Evolutionary conservation across 2,888 invertebrate species (phyloP).

Genomic region (Resseliella maxima): DNA sequence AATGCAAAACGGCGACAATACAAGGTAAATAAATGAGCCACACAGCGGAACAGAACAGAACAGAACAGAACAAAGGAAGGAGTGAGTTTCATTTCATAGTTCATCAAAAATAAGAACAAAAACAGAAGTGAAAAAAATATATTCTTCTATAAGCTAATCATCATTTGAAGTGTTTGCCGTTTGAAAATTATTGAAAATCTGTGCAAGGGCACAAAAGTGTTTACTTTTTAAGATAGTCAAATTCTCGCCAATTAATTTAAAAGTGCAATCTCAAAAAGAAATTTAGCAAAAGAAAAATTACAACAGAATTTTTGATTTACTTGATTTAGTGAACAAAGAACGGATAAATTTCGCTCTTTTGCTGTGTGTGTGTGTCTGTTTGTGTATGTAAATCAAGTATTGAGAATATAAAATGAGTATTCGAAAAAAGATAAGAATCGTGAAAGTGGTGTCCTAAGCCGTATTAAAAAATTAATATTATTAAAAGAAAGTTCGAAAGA

Average conservation of each 20-base stretch:
- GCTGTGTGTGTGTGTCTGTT: too few relatives aligned
- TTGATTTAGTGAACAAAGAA: too few relatives aligned
- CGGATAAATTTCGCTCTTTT: too few relatives aligned
- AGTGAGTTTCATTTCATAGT: neutral
- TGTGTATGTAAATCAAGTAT: too few relatives aligned
- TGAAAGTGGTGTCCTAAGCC: neutral
- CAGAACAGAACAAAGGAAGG: neutral
- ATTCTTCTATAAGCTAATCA: neutral
- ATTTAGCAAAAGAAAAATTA: too few relatives aligned
- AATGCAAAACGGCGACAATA: slow-evolving; percentile 29
- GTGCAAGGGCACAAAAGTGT: neutral
- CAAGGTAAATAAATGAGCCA: neutral
- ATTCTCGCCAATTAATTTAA: neutral
- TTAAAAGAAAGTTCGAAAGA: neutral
- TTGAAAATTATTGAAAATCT: neutral
- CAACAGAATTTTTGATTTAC: too few relatives aligned
- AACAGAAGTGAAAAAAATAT: neutral
- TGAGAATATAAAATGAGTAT: too few relatives aligned
- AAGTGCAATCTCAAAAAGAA: neutral
- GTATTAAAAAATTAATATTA: too few relatives aligned
- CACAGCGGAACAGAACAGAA: neutral
- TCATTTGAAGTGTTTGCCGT: neutral
- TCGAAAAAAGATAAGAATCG: neutral
- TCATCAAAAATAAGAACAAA: neutral
- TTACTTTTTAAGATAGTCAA: neutral